phyloP scores from a whole-genome alignment of 1,140 invertebrate species.

The Lepeophtheirus salmonis region DNA sequence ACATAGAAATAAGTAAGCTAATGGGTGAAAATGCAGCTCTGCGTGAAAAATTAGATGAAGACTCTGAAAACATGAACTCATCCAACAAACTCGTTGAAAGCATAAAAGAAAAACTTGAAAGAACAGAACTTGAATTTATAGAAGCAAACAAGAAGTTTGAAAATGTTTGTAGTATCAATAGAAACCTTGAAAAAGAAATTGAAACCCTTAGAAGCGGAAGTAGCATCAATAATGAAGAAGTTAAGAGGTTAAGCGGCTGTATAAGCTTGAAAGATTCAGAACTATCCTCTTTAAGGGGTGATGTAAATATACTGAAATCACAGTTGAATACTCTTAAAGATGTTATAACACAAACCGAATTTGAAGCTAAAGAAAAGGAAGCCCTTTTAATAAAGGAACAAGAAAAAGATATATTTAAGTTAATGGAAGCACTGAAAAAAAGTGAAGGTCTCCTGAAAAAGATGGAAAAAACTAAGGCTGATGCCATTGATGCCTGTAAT shows the following conservation, averaged over 20 bases:
- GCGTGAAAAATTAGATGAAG: not conserved
- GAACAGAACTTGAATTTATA: not conserved
- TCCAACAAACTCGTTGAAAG: not conserved
- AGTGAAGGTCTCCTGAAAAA: conserved; percentile 7
- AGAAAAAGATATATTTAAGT: not conserved
- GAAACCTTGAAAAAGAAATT: conserved; percentile 10
- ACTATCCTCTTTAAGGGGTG: not conserved
- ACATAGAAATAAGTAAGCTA: not conserved
- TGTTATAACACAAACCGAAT: conserved; percentile 7
- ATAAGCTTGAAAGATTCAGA: conserved; percentile 10
- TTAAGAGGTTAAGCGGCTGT: conserved; percentile 9
- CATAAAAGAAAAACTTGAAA: not conserved
- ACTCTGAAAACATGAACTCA: too few species aligned
- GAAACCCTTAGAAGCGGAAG: not conserved
- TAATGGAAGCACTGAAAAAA: conserved; percentile 6
- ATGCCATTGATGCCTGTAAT: not conserved
- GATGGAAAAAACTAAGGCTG: conserved; percentile 6
- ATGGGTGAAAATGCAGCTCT: not conserved
- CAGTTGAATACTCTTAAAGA: conserved; percentile 6
- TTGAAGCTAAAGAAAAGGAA: conserved; percentile 1
- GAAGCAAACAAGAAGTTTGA: not conserved
- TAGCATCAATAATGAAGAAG: conserved; percentile 9
- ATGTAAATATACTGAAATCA: not conserved
- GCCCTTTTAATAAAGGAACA: not conserved
- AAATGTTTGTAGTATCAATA: not conserved